Evolutionary conservation across 2,797 vertebrate species (phyloP), one percentile per base, ranked within the genome.

Genomic region (Miichthys miiuy): DNA sequence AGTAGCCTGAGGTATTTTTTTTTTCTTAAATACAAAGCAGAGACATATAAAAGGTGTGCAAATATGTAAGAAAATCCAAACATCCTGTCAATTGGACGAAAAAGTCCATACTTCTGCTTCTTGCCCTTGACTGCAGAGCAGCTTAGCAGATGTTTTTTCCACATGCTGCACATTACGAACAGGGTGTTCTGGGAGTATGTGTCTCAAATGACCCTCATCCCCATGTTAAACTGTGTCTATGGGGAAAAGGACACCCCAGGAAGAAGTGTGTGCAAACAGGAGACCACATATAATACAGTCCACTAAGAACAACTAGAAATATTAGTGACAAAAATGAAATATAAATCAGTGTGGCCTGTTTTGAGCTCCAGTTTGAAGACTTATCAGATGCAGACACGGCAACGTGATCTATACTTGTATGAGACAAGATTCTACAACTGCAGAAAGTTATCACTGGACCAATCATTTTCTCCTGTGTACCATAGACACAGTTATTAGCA

Each of bases 71-170:
- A 83, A 72, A 79, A 78, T 34, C 5, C 23, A 79, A 85, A 83
- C 52, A 78, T 65, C 62, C 62, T 63, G 67, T 84, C 51, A 61
- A 83, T n/a, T 81, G 66, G 72, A 81, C 6, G 18, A 87, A 72
- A 73, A 79, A 65, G 58, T 70, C 68, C 50, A 82, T 71, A 58
- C 85, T 78, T 82, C 55, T 69, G 44, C 48, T 60, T 4, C 57
- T 50, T 82, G 65, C 60, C 30, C 56, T 52, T 54, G 61, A 82
- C 77, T 65, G 62, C 68, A 73, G 87, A 82, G 89, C 82, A 78
- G 55, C n/a, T 10, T 11, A 89, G 78, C 84, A 90, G 87, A 91
- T 88, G 80, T 47, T 13, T 83, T 84, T 82, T 61, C 83, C 81
- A 91, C 68, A 23, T 88, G 85, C 54, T 66, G 74, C 68, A 62